Percentiles rank a stretch among this genome's conserved stretches.
Conservation (phyloP, 2,797 vertebrate genomes). For the Schizopygopsis malacanthus region DNA sequence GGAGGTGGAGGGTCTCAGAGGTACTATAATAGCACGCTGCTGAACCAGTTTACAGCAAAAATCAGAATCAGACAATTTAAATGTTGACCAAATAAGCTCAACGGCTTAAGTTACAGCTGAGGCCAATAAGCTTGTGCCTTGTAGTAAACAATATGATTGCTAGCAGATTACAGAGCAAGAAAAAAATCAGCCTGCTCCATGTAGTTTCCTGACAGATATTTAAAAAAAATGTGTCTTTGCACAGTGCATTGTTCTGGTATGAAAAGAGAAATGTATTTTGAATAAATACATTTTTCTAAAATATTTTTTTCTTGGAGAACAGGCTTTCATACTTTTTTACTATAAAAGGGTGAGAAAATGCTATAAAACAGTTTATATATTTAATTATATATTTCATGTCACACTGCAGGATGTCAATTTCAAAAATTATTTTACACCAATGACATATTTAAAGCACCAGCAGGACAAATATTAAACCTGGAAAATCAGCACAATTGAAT, state of each 20-base stretch:
- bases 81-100: background rate
- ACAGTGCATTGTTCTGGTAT: background rate
- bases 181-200: background rate
- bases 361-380: background rate
- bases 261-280: background rate
- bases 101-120: background rate
- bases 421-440: background rate
- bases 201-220: background rate
- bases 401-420: background rate
- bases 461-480: conserved; percentile 10
- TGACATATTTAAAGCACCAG: background rate
- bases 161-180: background rate
- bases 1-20: conserved; percentile 4
- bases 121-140: background rate
- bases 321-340: background rate
- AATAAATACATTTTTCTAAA: background rate
- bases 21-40: background rate
- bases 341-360: background rate
- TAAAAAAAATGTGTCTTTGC: background rate
- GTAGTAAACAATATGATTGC: background rate
- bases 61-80: background rate
- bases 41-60: background rate
- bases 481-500: background rate
- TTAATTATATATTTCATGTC: background rate
- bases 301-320: background rate